These are phyloP conservation scores for Arctia plantaginis DNA, from an alignment of 2,888 invertebrate genomes.

Conservation along the genomic window DNA sequence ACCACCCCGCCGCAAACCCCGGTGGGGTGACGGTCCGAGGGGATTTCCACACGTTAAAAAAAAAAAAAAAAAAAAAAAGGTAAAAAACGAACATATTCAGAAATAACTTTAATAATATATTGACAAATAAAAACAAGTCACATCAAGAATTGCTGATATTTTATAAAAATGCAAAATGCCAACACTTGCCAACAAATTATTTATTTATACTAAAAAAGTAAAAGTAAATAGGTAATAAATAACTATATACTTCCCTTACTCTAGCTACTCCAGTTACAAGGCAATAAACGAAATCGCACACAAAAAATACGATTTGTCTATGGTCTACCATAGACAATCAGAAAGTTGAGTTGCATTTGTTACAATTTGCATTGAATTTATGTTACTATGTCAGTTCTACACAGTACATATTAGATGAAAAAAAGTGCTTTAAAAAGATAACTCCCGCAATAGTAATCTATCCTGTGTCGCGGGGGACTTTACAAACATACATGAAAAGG, in stretches of 20 bases:
- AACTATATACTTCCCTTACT: not conserved
- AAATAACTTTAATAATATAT: conserved; percentile 48
- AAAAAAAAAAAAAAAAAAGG: too few species aligned
- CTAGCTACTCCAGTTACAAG: not conserved
- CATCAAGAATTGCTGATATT: conserved; percentile 42
- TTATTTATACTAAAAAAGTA: not conserved
- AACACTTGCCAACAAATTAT: conserved; percentile 26
- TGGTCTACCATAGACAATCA: too few species aligned
- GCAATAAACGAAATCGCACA: not conserved
- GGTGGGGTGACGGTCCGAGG: too few species aligned
- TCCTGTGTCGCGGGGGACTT: too few species aligned
- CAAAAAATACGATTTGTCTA: not conserved
- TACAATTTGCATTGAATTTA: not conserved
- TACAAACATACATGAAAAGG: too few species aligned
- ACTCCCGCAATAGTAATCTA: too few species aligned
- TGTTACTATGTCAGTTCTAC: too few species aligned
- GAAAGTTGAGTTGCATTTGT: not conserved
- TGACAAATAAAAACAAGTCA: conserved; percentile 39
- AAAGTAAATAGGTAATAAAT: too few species aligned
- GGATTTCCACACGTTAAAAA: too few species aligned
- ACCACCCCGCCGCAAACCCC: too few species aligned
- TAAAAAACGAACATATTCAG: conserved; percentile 19
- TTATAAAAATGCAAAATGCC: conserved; percentile 61
- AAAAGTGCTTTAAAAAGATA: too few species aligned
- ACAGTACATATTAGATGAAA: too few species aligned